Percentiles rank a stretch among this genome's conserved stretches.
Evolutionary conservation across 2,113 vertebrate species (phyloP).

Genomic region (Capra hircus): DNA sequence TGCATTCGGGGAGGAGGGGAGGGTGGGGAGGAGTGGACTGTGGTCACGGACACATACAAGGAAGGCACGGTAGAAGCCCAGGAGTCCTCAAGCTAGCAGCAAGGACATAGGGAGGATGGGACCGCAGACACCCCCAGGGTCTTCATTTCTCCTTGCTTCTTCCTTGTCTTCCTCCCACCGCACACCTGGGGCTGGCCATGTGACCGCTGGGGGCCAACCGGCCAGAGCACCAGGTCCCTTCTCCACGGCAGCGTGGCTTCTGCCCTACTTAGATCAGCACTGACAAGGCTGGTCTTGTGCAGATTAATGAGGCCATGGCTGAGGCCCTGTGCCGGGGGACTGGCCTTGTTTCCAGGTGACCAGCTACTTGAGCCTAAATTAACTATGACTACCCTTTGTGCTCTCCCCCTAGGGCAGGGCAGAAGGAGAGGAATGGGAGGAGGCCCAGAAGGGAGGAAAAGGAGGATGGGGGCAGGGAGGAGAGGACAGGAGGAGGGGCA

Average conservation of each 20-base stretch:
- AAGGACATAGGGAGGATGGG: not conserved
- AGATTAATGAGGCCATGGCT: constrained; percentile 81
- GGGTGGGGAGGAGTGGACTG: not conserved
- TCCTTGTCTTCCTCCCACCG: not conserved
- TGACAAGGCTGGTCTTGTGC: constrained; percentile 73
- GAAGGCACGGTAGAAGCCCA: not conserved
- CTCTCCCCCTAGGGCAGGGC: not conserved
- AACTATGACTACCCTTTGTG: constrained; percentile 36
- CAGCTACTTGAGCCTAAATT: constrained; percentile 76
- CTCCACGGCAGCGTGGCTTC: constrained; percentile 75
- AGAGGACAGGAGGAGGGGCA: rapidly evolving
- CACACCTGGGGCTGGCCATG: not conserved
- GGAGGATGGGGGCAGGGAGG: no score
- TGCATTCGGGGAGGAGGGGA: not conserved
- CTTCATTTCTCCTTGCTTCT: constrained; percentile 5
- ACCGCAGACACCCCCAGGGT: not conserved
- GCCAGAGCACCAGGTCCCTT: constrained; percentile 74
- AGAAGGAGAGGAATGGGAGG: not conserved
- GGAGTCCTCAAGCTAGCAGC: not conserved
- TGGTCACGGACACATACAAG: not conserved
- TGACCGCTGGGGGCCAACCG: not conserved
- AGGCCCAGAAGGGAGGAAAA: not conserved
- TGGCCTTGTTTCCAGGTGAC: constrained; percentile 87
- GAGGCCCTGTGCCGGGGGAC: constrained; percentile 81
- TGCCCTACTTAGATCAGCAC: constrained; percentile 80